Base-by-base conservation (phyloP, 1,140 invertebrate genomes). In the Rhyacophila brunnea region DNA sequence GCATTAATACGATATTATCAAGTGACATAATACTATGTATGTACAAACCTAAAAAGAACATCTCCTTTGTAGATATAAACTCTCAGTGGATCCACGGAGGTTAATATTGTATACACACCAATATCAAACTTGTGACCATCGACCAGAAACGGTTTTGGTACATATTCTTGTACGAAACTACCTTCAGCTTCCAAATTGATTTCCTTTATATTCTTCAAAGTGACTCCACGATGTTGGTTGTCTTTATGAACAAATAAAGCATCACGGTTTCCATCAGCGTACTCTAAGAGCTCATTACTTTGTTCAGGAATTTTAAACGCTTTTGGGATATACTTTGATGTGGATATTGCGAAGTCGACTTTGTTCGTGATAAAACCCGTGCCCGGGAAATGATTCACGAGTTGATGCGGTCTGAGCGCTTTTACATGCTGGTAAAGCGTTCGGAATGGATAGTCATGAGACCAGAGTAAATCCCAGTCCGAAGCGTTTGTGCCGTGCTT, bases 101-200 rank as follows among this genome's bases (percentile, higher is more conserved):
- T 97, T 1, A 98, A 78, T 1, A 92, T 88, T 0, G 92, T 92
- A 75, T 99, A 99, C 14, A 98, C 85, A 13, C 96, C 96, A 71
- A 99, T 93, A 72, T 99, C 96, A 79, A 99, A 99, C 78, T 97
- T 98, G 71, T 92, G 84, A 0, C 90, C 90, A 70, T 92, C 90
- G 2, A 94, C 84, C 11, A 91, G 74, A 58, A 91, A 87, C 7
- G 95, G 95, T 60, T 86, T 88, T 47, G 89, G 82, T 14, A 91
- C 81, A 73, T 88, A 98, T 71, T 96, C 90, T 70, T 99, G 96
- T 1, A 98, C 82, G 74, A 98, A 99, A 28, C 87, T 90, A 19
- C 86, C 88, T 40, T 83, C 80, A 38, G 78, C 79, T n/a, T 81
- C 78, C 15, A 95, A 72, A 74, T 95, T 84, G 9, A 96, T 78